Conservation (phyloP, 2,888 invertebrate genomes). For the Sicus ferrugineus region DNA sequence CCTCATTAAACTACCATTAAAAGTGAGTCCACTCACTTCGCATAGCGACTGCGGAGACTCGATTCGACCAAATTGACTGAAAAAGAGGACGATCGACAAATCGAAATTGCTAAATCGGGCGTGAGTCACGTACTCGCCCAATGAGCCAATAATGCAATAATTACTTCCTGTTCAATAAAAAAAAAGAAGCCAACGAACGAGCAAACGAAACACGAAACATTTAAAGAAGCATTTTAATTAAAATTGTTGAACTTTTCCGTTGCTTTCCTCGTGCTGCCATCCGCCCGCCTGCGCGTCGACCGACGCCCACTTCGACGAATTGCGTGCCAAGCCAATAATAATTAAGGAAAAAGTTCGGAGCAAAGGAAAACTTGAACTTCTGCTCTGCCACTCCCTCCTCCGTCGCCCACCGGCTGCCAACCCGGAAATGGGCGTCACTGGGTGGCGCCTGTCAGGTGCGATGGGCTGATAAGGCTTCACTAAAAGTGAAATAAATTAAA, state of each 20-base stretch:
- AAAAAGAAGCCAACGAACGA: background rate
- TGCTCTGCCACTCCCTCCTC: too few species aligned
- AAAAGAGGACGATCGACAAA: background rate
- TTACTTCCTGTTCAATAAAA: background rate
- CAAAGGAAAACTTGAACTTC: constrained; percentile 21
- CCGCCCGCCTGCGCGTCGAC: background rate
- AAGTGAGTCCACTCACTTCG: too few species aligned
- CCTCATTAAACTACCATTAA: too few species aligned
- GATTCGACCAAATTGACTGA: too few species aligned
- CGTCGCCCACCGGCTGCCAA: too few species aligned
- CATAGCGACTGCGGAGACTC: too few species aligned
- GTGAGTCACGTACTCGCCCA: background rate
- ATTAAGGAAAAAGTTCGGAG: constrained; percentile 38
- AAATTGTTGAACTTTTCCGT: constrained; percentile 14
- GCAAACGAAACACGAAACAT: constrained; percentile 9
- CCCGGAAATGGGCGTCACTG: background rate
- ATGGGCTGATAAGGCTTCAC: constrained; percentile 1
- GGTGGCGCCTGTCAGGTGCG: background rate
- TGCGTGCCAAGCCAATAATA: constrained; percentile 38
- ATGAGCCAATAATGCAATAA: constrained; percentile 6
- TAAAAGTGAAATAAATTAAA: constrained; percentile 38
- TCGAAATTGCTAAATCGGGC: background rate
- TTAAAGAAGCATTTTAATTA: constrained; percentile 27
- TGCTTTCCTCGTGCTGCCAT: background rate
- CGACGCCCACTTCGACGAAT: constrained; percentile 9